phyloP scores from a whole-genome alignment of 2,888 invertebrate genomes.

The Agonopterix arenella region DNA sequence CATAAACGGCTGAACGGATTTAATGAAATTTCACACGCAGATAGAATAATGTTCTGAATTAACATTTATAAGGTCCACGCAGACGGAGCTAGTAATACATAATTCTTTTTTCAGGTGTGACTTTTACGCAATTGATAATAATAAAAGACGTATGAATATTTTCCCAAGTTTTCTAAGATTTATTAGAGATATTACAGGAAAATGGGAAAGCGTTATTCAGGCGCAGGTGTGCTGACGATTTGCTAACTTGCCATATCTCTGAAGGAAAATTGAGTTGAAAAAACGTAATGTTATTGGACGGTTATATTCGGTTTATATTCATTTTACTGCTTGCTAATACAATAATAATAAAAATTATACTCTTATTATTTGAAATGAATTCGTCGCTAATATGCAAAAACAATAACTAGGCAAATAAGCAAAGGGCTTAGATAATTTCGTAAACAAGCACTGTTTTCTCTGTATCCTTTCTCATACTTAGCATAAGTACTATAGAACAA shows the following conservation, averaged over 20 bases:
- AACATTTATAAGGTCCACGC: not conserved
- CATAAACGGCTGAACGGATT: too few species aligned
- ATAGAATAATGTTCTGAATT: too few species aligned
- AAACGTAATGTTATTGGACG: constrained; percentile 17
- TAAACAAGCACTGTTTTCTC: too few species aligned
- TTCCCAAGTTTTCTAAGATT: constrained; percentile 58
- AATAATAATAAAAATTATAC: too few species aligned
- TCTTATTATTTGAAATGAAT: too few species aligned
- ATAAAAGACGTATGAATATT: constrained; percentile 49
- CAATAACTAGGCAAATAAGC: not conserved
- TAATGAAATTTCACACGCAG: too few species aligned
- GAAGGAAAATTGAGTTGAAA: constrained; percentile 57
- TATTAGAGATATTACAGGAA: constrained; percentile 65
- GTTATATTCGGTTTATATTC: too few species aligned
- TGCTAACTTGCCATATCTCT: constrained; percentile 72
- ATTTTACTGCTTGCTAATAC: too few species aligned
- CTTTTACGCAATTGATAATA: constrained; percentile 31
- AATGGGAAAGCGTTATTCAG: constrained; percentile 68
- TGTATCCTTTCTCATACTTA: too few species aligned
- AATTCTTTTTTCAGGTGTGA: not conserved
- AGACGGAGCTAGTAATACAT: too few species aligned
- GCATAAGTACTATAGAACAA: too few species aligned
- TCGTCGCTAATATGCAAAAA: too few species aligned
- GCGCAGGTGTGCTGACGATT: constrained; percentile 72
- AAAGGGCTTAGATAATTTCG: not conserved